Conservation (phyloP, 2,797 vertebrate genomes). For the Typhlichthys eigenmanni region DNA sequence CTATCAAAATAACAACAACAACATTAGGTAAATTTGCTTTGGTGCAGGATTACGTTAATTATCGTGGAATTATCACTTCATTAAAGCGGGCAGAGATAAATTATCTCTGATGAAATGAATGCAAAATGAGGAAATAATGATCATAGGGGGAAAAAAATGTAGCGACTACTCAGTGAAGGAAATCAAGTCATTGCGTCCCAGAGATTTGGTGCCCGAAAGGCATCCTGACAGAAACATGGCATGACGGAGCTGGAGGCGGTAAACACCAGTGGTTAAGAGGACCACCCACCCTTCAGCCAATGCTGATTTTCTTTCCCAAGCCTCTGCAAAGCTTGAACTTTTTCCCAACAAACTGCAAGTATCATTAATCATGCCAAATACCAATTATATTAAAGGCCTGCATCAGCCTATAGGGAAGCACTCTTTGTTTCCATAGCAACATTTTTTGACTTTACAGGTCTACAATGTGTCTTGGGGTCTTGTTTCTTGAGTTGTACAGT, state of each 20-base stretch:
- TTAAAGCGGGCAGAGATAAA: constrained; percentile 82
- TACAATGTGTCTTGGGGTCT: constrained; percentile 46
- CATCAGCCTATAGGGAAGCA: constrained; percentile 35
- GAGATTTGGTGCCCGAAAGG: constrained; percentile 46
- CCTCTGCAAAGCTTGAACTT: constrained; percentile 41
- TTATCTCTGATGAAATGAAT: constrained; percentile 79
- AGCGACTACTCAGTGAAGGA: constrained; percentile 46
- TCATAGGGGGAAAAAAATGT: constrained; percentile 46
- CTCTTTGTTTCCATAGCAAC: constrained; percentile 61
- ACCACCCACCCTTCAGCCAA: constrained; percentile 61
- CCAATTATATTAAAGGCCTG: constrained; percentile 73
- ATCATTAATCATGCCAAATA: constrained; percentile 79
- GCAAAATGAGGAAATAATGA: constrained; percentile 78
- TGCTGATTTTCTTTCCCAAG: constrained; percentile 45
- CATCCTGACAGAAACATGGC: constrained; percentile 51
- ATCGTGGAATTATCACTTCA: constrained; percentile 82
- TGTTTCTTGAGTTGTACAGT: constrained; percentile 45
- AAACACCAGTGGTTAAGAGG: constrained; percentile 34
- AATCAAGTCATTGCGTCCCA: constrained; percentile 65
- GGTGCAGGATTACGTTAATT: constrained; percentile 82
- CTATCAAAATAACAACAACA: constrained; percentile 77
- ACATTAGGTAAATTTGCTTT: constrained; percentile 83
- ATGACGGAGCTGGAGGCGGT: constrained; percentile 38
- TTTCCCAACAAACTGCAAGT: constrained; percentile 62
- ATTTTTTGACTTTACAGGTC: constrained; percentile 38